Percentiles rank a stretch among this genome's conserved stretches.
phyloP scores from a whole-genome alignment of 2,888 invertebrate species.

The Omphaloscelis lunosa region DNA sequence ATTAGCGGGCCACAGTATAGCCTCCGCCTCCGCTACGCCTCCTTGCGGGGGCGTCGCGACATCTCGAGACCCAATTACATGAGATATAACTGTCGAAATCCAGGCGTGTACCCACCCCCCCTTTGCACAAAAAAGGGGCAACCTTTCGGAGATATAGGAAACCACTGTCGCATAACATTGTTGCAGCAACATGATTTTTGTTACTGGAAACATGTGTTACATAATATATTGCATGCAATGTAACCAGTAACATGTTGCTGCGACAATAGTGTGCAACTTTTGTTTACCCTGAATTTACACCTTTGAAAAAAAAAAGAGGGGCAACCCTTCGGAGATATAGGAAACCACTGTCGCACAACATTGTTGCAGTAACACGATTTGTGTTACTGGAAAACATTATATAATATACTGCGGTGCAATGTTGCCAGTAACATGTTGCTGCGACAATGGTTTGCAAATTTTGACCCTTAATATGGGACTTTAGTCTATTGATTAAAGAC shows the following conservation, averaged over 20 bases:
- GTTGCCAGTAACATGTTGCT: constrained; percentile 1
- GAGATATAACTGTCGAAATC: neutral
- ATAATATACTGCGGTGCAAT: neutral
- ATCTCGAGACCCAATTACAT: no score
- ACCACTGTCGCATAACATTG: neutral
- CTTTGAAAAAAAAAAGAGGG: neutral
- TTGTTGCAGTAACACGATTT: neutral
- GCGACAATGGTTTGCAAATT: neutral
- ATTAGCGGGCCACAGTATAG: no score
- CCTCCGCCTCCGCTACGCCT: no score
- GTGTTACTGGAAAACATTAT: neutral
- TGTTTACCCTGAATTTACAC: neutral
- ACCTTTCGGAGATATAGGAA: neutral
- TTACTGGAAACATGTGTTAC: neutral
- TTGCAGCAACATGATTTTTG: neutral
- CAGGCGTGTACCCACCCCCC: no score
- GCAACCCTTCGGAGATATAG: neutral
- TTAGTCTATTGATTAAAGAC: neutral
- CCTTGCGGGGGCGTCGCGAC: no score
- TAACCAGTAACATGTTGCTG: constrained; percentile 1
- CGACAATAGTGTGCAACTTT: neutral
- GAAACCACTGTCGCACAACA: neutral
- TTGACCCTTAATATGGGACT: neutral
- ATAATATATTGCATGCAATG: neutral
- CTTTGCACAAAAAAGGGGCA: no score